Percentiles rank a stretch among this genome's conserved stretches.
These are phyloP conservation scores for Bugula neritina DNA, from an alignment of 2,888 invertebrate genomes.

Conservation along the genomic window DNA sequence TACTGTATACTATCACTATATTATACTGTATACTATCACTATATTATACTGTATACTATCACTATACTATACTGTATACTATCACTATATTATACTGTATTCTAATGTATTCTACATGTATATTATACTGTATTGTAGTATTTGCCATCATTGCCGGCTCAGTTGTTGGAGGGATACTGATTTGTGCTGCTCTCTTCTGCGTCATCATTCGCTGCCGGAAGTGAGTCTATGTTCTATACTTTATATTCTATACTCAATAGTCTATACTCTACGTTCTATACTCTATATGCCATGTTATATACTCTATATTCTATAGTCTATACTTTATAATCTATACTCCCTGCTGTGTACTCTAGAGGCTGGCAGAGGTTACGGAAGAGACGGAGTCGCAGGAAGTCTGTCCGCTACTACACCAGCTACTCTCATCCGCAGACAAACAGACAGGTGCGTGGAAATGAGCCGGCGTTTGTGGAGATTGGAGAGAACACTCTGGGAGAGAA, in stretches of 20 bases:
- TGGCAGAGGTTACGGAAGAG: background rate
- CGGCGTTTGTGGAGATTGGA: background rate
- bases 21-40: too few species aligned
- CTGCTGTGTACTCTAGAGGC: background rate
- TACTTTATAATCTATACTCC: background rate
- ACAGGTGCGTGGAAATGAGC: background rate
- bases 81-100: too few species aligned
- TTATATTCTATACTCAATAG: too few species aligned
- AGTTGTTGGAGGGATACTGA: background rate
- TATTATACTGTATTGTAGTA: slow-evolving; percentile 5
- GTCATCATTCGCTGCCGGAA: background rate
- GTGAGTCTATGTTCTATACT: background rate
- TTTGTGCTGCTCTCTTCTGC: background rate
- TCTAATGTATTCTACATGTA: too few species aligned
- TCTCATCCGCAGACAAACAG: background rate
- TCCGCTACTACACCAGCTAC: background rate
- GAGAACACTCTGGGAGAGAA: background rate
- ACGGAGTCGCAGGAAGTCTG: background rate
- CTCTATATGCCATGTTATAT: background rate
- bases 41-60: too few species aligned
- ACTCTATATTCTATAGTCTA: too few species aligned
- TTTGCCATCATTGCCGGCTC: background rate
- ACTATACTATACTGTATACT: too few species aligned
- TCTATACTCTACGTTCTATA: background rate
- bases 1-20: too few species aligned